Base-by-base conservation (phyloP, 1,140 invertebrate species). In the Drosophila parabipectinata region DNA sequence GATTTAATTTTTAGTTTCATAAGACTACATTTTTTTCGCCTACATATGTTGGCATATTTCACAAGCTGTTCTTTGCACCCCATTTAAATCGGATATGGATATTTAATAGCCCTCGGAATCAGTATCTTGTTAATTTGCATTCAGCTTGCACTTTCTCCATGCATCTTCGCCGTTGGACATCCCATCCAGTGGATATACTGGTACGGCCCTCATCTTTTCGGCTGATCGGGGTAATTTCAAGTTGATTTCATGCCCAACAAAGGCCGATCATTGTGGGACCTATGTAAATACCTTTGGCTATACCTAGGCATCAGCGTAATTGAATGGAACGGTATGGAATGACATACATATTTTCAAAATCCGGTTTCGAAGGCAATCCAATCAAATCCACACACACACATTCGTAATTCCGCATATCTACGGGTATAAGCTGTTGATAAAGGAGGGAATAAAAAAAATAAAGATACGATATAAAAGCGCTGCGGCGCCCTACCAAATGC, bases 351-450 rank as follows among this genome's bases (percentile, higher is more conserved):
- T 81, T 82, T 81, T 72, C 14, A 48, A 84, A 83, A 84, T 84
- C 80, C 80, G 81, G 80, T 84, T 84, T 84, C 68, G 81, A 83
- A 79, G 58, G 67, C 62, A 84, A 79, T 83, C 72, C 64, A 85
- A 85, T 84, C 59, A 61, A 71, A 83, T 77, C 51, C 78, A 50
- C 30, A 72, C 44, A 61, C 56, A 26, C 30, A 28, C 44, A 15
- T 7, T 4, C 41, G 5, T 4, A 44, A 18, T 44, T 18, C 15
- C 61, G 34, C 37, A 41, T 28, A 47, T 30, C 30, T 47, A 47
- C 59, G 39, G n/a, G 32, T 37, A 14, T 50, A 39, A 74, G 60
- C 52, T 34, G 47, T 54, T 62, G 66, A 64, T 44, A 39, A 78
- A 72, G 58, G 48, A 53, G 52, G 61, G 24, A 58, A 44, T 21